A percentile compares a stretch with the other conserved stretches of the same genome.
These are phyloP conservation scores for Aphrocallistes beatrix DNA, from an alignment of 37 sponge, comb jelly and placozoan species.

Conservation along the genomic window DNA sequence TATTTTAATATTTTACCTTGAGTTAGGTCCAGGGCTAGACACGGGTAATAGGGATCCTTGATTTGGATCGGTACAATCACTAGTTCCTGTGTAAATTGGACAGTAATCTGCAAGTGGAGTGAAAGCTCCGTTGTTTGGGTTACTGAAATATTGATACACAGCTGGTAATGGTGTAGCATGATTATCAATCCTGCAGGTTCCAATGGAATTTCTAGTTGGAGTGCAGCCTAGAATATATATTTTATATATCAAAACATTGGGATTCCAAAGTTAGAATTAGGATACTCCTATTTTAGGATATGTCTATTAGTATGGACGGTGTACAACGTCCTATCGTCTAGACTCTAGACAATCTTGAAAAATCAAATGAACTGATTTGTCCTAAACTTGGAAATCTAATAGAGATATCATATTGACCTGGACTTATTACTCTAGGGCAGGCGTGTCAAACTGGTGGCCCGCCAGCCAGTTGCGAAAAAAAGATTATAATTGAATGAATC, in stretches of 20 bases:
- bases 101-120: neutral
- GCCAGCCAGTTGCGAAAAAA: too few relatives aligned
- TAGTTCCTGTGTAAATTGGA: neutral
- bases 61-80: neutral
- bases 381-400: too few relatives aligned
- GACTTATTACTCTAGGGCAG: too few relatives aligned
- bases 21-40: neutral
- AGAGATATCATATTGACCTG: too few relatives aligned
- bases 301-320: too few relatives aligned
- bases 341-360: too few relatives aligned
- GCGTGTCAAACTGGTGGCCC: too few relatives aligned
- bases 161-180: neutral
- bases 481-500: too few relatives aligned
- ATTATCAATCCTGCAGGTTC: neutral
- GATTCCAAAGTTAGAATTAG: too few relatives aligned
- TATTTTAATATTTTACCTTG: neutral
- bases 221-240: neutral
- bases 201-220: neutral
- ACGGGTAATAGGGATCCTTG: neutral
- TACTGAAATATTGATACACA: neutral
- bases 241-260: neutral
- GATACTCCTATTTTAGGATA: too few relatives aligned
- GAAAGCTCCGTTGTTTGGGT: neutral
- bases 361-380: too few relatives aligned
- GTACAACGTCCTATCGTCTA: too few relatives aligned